Evolutionary conservation across 2,797 vertebrate species (phyloP).

Genomic region (Malurus splendens): DNA sequence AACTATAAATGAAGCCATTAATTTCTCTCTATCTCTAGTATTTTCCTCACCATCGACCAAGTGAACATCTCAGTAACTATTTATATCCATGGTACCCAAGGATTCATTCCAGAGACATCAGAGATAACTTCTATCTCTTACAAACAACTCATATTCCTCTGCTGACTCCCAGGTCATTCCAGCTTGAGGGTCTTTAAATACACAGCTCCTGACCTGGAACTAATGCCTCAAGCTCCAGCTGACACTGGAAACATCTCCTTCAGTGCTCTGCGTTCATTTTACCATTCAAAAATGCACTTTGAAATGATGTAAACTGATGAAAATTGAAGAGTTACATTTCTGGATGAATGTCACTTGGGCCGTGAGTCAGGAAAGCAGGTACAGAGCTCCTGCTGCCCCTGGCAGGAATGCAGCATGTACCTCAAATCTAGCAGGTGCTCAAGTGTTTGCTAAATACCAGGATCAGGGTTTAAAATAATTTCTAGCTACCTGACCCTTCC

Average conservation of each 20-base stretch:
- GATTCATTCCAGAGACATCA: background rate
- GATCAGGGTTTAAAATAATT: background rate
- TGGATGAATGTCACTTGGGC: rapidly evolving
- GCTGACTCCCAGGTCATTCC: background rate
- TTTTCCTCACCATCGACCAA: background rate
- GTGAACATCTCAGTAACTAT: background rate
- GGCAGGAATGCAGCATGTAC: background rate
- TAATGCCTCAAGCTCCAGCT: background rate
- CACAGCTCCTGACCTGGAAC: background rate
- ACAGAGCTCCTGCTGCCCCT: background rate
- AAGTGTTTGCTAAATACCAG: background rate
- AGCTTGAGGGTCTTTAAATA: background rate
- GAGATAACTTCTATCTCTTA: background rate
- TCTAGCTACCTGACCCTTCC: background rate
- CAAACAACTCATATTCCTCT: background rate
- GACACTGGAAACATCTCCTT: background rate
- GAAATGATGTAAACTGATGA: background rate
- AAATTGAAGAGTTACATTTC: background rate
- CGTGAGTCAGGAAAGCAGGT: background rate
- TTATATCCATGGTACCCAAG: background rate
- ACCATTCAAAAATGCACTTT: background rate
- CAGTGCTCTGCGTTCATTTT: background rate
- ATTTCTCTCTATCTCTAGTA: background rate
- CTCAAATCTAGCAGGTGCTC: background rate
- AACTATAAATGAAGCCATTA: background rate